Percentiles rank a stretch among this genome's conserved stretches.
Evolutionary conservation across 2,797 vertebrate species (phyloP).

Genomic region (Sylvilagus floridanus): DNA sequence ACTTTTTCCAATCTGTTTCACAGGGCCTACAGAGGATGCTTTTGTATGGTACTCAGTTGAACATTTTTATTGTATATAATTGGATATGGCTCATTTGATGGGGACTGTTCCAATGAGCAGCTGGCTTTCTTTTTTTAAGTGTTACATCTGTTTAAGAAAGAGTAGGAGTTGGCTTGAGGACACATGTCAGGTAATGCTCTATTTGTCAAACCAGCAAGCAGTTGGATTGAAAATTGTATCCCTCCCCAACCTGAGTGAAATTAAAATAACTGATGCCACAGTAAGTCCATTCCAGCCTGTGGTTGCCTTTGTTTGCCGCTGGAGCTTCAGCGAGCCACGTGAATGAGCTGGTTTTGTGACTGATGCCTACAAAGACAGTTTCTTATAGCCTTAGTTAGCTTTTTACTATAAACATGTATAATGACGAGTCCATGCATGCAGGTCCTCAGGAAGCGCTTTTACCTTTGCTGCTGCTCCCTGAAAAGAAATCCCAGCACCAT

Average conservation of each 20-base stretch:
- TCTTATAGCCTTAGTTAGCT: slow-evolving; percentile 36
- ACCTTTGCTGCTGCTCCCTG: slow-evolving; percentile 48
- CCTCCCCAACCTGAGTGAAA: not conserved
- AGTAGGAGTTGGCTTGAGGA: slow-evolving; percentile 48
- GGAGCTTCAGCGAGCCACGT: slow-evolving; percentile 49
- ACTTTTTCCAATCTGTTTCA: not conserved
- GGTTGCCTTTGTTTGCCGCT: slow-evolving; percentile 38
- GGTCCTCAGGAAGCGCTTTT: slow-evolving; percentile 39
- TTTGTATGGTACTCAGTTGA: slow-evolving; percentile 62
- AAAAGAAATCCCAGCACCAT: slow-evolving; percentile 63
- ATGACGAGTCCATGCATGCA: slow-evolving; percentile 52
- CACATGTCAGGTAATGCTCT: slow-evolving; percentile 32
- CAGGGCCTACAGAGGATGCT: not conserved
- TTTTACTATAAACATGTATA: slow-evolving; percentile 65
- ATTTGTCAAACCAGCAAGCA: slow-evolving; percentile 63
- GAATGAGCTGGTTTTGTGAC: slow-evolving; percentile 71
- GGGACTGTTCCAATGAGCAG: slow-evolving; percentile 31
- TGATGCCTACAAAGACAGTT: slow-evolving; percentile 65
- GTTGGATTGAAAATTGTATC: slow-evolving; percentile 27
- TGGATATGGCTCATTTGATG: slow-evolving; percentile 65
- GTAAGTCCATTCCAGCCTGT: not conserved
- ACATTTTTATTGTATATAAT: slow-evolving; percentile 66
- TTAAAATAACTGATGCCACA: slow-evolving; percentile 6
- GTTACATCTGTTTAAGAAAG: slow-evolving; percentile 53
- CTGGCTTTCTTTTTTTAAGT: not conserved